Evolutionary conservation across 2,888 invertebrate species (phyloP).

Genomic region (Ganaspis brasiliensis): DNA sequence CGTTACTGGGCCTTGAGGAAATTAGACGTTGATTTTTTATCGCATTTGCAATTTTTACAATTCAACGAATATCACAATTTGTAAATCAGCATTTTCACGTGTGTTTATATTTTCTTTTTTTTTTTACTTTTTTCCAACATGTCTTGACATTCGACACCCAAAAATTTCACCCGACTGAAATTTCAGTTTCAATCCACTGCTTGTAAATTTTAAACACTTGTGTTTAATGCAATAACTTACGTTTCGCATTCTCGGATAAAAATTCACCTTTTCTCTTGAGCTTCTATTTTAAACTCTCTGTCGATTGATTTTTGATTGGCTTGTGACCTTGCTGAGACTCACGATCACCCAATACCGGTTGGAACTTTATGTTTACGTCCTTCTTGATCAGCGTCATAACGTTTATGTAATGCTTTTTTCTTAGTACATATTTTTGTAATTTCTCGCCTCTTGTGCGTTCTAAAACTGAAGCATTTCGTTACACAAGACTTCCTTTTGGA

Average conservation of each 20-base stretch:
- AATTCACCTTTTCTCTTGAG: constrained; percentile 13
- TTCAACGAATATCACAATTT: too few relatives aligned
- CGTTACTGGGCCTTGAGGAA: not conserved
- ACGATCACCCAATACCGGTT: constrained; percentile 42
- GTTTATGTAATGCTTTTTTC: constrained; percentile 57
- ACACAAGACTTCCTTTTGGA: not conserved
- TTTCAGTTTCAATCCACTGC: too few relatives aligned
- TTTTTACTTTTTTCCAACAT: too few relatives aligned
- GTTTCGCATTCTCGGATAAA: not conserved
- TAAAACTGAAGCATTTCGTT: constrained; percentile 20
- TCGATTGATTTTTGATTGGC: constrained; percentile 43
- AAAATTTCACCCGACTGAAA: too few relatives aligned
- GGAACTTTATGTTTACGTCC: constrained; percentile 43
- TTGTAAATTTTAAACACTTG: not conserved
- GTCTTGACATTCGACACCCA: too few relatives aligned
- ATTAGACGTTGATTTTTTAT: too few relatives aligned
- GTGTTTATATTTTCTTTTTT: too few relatives aligned
- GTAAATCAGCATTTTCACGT: too few relatives aligned
- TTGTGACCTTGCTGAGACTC: constrained; percentile 34
- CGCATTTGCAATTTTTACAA: too few relatives aligned
- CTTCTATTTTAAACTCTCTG: constrained; percentile 35
- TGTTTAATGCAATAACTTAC: too few relatives aligned
- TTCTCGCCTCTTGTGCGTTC: constrained; percentile 31
- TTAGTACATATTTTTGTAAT: constrained; percentile 56
- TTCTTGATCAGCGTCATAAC: constrained; percentile 53